Base-by-base conservation (phyloP, 2,888 invertebrate species). In the Andricus curvator region DNA sequence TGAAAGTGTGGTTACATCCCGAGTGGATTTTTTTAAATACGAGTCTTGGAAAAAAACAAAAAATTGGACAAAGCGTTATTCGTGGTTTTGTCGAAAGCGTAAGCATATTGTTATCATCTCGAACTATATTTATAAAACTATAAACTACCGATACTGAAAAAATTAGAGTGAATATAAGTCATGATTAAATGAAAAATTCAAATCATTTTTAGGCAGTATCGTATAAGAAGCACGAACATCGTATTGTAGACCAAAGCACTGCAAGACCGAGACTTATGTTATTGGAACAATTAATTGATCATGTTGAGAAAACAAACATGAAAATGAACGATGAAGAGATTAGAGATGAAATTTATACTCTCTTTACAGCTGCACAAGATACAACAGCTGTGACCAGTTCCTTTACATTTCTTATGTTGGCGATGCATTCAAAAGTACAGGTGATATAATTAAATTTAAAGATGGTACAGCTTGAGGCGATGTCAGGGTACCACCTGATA, bases 1-100 rank as follows among this genome's bases (percentile, higher is more conserved):
- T 85, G 78, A 87, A 87, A 70, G 78, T 85, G 1, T 88, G 88
- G 88, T 82, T 88, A n/a, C 84, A 87, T 64, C 81, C 82, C 11
- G 84, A 87, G 17, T 84, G 82, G 82, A 33, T 88, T 17, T 88
- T 84, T 64, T 80, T 65, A 3, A 33, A 68, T 15, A 86, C 84
- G 1, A 70, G 82, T 15, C 64, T 82, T 37, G 79, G 79, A 8
- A 65, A 81, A n/a, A 79, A 83, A 25, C 84, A 85, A 37, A 82
- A 81, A 44, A 68, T 78, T 20, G 87, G 80, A 17, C 48, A 83
- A 29, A 62, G 80, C 17, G 80, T 84, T n/a, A 86, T 88, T 76
- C 84, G 78, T 44, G 68, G 78, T n/a, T 85, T 87, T 44, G 79
- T 84, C 6, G 85, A 88, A 70, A 83, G 37, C 67, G 86, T 86